Base-by-base conservation (phyloP, 2,113 vertebrate species). In the Galemys pyrenaicus region DNA sequence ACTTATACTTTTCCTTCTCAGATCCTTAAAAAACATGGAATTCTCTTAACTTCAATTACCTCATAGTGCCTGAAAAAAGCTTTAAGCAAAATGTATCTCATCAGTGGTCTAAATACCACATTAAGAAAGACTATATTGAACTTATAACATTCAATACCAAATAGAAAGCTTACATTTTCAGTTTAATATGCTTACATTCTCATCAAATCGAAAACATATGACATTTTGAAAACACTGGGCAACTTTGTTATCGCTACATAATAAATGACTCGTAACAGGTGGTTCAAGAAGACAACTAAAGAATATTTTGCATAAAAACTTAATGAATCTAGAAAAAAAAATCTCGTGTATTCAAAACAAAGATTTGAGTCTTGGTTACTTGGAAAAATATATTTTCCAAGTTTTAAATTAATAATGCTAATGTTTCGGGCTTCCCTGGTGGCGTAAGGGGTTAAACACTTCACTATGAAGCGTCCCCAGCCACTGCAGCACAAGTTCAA, bases 151-250 rank as follows among this genome's bases (percentile, higher is more conserved):
- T 82, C 41, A 78, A 78, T 16, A 73, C 12, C 54, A 87, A 87
- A 78, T 16, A 58, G 19, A 10, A 95, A 35, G 73, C 60, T 74
- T 46, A 84, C 9, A 74, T 83, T 73, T 93, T 93, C 41, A 79
- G 24, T 39, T 91, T 87, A 88, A 68, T 62, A 75, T 75, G 41
- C 19, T 74, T 67, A 83, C 16, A 84, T 10, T 91, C 49, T 70
- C 44, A 64, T 35, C 62, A 80, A 67, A 80, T 82, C 37, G 60
- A 95, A 91, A 78, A 62, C 30, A 78, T 12, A 41, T 13, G 56
- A 64, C n/a, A 87, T 68, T 96, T 82, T 68, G 0, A 85, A 93
- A 88, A 78, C 19, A 84, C 39, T 17, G 32, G 58, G 22, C 26
- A 83, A 83, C 30, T 70, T 46, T 51, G 12, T 82, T 83, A 67